Base-by-base conservation (phyloP, 1,140 invertebrate species). In the Orius laevigatus region DNA sequence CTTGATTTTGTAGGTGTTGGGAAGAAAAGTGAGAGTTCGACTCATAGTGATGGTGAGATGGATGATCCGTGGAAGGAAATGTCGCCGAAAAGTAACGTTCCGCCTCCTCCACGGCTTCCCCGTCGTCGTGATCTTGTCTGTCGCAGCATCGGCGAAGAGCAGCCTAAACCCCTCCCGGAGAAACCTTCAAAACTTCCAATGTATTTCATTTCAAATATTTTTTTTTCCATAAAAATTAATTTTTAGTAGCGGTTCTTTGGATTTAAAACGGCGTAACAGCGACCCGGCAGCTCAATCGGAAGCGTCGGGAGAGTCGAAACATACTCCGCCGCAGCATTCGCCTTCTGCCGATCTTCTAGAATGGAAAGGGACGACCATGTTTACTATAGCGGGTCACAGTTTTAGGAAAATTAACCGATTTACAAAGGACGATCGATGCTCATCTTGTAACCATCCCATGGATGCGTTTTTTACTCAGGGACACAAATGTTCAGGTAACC, bases 381-480 rank as follows among this genome's bases (percentile, higher is more conserved):
- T 81, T 53, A 73, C 72, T 0, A 70, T 81, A 40, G 78, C 77
- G 2, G 77, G 78, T 0, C 80, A 83, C 58, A 71, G 72, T 48
- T 82, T 84, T 64, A 69, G 78, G 9, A 83, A 82, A 68, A 71
- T 79, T 19, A 70, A 70, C 0, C 68, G 78, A 36, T 78, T 84
- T 53, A 68, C 74, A 1, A 85, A 86, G 60, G 81, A 79, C 45
- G 85, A 90, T 57, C 71, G 74, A 12, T 88, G 84, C 56, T 70
- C 74, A 11, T 78, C 75, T 55, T 89, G 84, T 59, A 70, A 75
- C 49, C 74, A 81, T 57, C 71, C 76, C 38, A 78, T 90, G 71
- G 80, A 84, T 62, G 76, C 78, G 3, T 81, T 88, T 56, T 72
- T 85, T 32, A 78, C 79, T 4, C 81, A 85, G 55, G 85, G 84